Percentiles rank a stretch among this genome's conserved stretches.
These are phyloP conservation scores for Aix galericulata DNA, from an alignment of 2,113 vertebrate species.

Conservation along the genomic window DNA sequence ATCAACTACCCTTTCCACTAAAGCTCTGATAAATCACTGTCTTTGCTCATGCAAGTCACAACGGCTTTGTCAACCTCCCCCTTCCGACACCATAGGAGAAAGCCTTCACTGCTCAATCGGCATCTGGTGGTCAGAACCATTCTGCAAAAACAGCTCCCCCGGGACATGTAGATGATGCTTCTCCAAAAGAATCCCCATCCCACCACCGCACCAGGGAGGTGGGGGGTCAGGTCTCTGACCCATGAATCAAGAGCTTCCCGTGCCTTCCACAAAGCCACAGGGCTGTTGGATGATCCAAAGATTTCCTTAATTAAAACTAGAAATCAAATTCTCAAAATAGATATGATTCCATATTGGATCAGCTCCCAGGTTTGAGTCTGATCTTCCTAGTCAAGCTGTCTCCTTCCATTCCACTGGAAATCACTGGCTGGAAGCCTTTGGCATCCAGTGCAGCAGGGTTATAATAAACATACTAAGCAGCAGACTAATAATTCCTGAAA, in stretches of 20 bases:
- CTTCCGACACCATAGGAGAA: neutral
- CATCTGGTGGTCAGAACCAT: neutral
- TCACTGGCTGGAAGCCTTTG: neutral
- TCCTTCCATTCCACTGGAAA: neutral
- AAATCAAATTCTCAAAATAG: slow-evolving; percentile 7
- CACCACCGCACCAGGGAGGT: neutral
- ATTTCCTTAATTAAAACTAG: neutral
- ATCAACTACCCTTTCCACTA: neutral
- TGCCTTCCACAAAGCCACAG: neutral
- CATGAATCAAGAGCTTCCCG: neutral
- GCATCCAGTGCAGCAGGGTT: neutral
- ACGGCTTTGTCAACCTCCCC: neutral
- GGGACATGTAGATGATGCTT: neutral
- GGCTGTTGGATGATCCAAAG: neutral
- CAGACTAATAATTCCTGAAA: neutral
- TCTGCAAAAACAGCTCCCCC: neutral
- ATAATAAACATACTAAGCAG: neutral
- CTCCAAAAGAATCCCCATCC: neutral
- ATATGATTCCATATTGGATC: neutral
- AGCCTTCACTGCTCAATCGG: neutral
- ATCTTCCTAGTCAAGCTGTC: neutral
- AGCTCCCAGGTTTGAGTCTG: neutral
- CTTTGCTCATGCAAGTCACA: neutral
- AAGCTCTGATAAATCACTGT: neutral
- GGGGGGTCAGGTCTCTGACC: neutral